Base-by-base conservation (phyloP, 2,888 invertebrate genomes). In the Amiota communis region DNA sequence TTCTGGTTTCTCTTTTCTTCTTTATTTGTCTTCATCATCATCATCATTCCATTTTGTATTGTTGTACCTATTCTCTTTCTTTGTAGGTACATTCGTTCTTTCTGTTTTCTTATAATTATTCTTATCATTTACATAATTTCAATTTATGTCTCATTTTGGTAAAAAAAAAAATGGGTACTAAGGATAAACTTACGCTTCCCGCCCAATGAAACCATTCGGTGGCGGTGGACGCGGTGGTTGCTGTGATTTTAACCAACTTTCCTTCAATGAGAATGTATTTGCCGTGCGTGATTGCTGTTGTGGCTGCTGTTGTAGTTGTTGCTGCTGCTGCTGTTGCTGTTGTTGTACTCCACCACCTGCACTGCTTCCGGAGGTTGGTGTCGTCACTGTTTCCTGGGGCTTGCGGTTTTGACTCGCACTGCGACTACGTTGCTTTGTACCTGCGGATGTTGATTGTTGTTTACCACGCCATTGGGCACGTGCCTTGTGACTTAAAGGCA, bases 201-300 rank as follows among this genome's bases (percentile, higher is more conserved):
- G 86, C 57, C 88, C 88, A 64, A 88, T 87, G 78, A 88, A 88
- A 75, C 89, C 88, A 76, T 89, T 89, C n/a, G 88, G 88, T n/a
- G 89, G 88, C 69, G 86, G 87, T 36, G 81, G 81, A 12, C 79
- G 76, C 53, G 81, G 72, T 68, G 84, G 78, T 48, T 78, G 77
- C 71, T 81, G 78, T 75, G 86, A 83, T 23, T 84, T 81, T 70
- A 88, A 74, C 89, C 89, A 88, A 76, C 87, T 88, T 72, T 88
- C 88, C 77, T 89, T 88, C 63, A 85, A 79, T 72, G 82, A 79
- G 71, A 79, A 80, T 13, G 78, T 75, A 53, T 81, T 81, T 70
- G 83, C 80, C 70, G 77, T 75, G 70, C 15, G 48, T 15, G 65
- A 48, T 15, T 72, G 69, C 46, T 74, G 53, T 51, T 51, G 53